phyloP scores from a whole-genome alignment of 2,888 invertebrate genomes.

The Protophormia terraenovae region DNA sequence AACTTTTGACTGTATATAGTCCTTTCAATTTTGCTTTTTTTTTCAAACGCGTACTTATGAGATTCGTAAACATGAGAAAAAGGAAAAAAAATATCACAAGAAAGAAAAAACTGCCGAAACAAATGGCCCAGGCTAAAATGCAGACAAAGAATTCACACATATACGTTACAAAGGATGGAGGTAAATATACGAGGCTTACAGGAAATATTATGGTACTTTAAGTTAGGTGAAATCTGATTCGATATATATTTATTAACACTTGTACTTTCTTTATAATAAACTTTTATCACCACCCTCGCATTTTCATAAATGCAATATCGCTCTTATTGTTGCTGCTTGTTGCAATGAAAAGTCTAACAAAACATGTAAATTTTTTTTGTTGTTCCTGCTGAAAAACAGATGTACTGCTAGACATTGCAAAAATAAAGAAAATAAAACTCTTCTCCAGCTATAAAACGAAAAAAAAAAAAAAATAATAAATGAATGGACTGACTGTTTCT shows the following conservation, averaged over 20 bases:
- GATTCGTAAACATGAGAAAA: constrained; percentile 56
- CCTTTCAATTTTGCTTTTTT: constrained; percentile 6
- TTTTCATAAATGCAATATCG: constrained; percentile 10
- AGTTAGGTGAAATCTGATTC: too few relatives aligned
- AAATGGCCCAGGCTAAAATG: constrained; percentile 48
- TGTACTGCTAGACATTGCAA: constrained; percentile 55
- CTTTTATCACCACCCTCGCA: not conserved
- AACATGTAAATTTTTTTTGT: constrained; percentile 50
- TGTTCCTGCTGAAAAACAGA: constrained; percentile 52
- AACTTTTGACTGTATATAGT: constrained; percentile 24
- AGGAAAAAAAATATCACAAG: constrained; percentile 2
- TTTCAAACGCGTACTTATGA: constrained; percentile 51
- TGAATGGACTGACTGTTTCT: constrained; percentile 45
- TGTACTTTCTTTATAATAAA: too few relatives aligned
- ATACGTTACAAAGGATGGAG: not conserved
- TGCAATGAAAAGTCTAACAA: constrained; percentile 46
- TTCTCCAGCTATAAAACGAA: not conserved
- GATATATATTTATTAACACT: too few relatives aligned
- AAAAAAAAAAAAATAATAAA: constrained; percentile 21
- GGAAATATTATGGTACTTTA: too few relatives aligned
- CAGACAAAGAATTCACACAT: constrained; percentile 50
- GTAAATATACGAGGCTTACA: constrained; percentile 15
- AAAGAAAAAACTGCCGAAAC: constrained; percentile 22
- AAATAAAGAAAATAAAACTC: constrained; percentile 16
- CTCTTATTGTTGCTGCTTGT: constrained; percentile 28